phyloP scores from a whole-genome alignment of 1,140 invertebrate species.

The Pomacea maculata region DNA sequence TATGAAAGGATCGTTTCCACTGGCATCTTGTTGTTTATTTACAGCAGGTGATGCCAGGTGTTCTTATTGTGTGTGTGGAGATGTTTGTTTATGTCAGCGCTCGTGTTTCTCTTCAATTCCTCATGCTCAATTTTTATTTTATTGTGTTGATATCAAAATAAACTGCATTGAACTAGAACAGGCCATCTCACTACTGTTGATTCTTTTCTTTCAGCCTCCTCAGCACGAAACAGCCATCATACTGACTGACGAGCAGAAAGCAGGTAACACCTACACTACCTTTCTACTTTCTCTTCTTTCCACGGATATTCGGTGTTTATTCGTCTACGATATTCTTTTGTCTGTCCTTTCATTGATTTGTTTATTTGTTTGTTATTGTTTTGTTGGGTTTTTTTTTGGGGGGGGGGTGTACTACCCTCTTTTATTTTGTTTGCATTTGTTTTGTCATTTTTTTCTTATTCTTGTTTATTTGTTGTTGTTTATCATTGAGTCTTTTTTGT shows the following conservation, averaged over 20 bases:
- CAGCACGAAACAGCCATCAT: constrained; percentile 19
- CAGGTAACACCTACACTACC: neutral
- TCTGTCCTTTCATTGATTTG: neutral
- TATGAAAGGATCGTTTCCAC: no score
- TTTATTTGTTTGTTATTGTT: neutral
- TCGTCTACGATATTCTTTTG: no score
- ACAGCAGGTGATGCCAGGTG: no score
- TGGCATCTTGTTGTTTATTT: no score
- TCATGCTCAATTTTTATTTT: neutral
- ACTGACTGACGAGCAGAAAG: constrained; percentile 23
- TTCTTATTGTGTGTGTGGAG: no score
- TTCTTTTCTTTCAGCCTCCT: constrained; percentile 16
- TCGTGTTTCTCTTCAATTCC: neutral
- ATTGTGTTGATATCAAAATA: neutral
- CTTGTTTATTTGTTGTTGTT: neutral
- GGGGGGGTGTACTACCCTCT: no score
- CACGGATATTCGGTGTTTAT: no score
- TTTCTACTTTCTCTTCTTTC: no score
- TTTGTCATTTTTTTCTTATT: neutral
- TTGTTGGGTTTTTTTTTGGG: neutral
- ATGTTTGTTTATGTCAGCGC: neutral
- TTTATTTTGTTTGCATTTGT: neutral
- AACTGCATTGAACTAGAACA: neutral
- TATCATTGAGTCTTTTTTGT: no score
- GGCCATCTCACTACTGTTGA: neutral